Base-by-base conservation (phyloP, 53 echinoderm and acorn worm genomes). In the Antedon mediterranea region DNA sequence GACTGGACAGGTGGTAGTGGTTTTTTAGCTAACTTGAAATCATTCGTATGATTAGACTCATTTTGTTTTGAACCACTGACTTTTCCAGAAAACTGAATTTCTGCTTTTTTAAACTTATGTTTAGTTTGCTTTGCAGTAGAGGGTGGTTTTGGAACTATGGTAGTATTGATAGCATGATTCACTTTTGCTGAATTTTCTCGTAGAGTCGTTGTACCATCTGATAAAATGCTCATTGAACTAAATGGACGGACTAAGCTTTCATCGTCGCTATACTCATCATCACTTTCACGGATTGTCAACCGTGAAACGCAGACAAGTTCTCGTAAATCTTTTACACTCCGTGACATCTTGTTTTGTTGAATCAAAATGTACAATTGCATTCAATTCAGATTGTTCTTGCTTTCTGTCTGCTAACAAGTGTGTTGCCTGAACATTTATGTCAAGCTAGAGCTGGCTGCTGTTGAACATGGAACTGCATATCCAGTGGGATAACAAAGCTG, bases 261-360 rank as follows among this genome's bases (percentile, higher is more conserved):
- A 29, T 89, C 89, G 41, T 82, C 81, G 15, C 84, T 84, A 0
- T 33, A 34, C 3, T 88, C 98, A 44, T 94, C 94, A 76, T 87
- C 87, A 43, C 91, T 91, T 29, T 88, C 91, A 57, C 98, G 79
- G 74, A 97, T 90, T 13, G 92, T 88, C 73, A 97, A 83, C 34
- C 98, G 83, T 1, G 98, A 97, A 28, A 97, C 92, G 41, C 98
- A 97, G 73, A 97, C 90, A 43, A 97, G 81, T 34, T 97, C 98
- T 0, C 98, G 83, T 33, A 97, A 71, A 37, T 97, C 98, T 79
- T 87, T 97, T 11, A 92, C 85, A 78, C 91, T 90, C 75, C 92
- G 82, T 4, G 98, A 75, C 98, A 97, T 97, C 78, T 27, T 91
- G 30, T 75, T 30, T 6, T 75, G 5, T 7, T 30, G 15, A 5